phyloP scores from a whole-genome alignment of 2,113 vertebrate genomes.

The Chascanopsetta lugubris region DNA sequence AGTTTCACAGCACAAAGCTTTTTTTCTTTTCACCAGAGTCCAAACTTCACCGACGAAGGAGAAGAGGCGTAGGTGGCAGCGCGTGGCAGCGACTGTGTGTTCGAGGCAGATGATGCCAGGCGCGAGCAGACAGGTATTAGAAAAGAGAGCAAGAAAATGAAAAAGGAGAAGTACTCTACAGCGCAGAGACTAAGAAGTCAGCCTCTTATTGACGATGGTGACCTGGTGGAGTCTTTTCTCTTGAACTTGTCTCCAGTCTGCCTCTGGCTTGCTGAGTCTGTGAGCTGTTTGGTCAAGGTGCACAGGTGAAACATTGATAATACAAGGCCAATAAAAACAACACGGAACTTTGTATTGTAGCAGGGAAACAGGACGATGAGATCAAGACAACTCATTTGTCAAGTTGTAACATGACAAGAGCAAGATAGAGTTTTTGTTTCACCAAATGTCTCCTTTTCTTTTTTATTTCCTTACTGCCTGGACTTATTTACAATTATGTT shows the following conservation, averaged over 20 bases:
- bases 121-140: not conserved
- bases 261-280: not conserved
- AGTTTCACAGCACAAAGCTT: not conserved
- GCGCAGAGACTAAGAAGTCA: not conserved
- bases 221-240: not conserved
- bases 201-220: not conserved
- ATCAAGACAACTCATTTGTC: not conserved
- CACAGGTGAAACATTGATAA: not conserved
- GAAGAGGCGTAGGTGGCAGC: not conserved
- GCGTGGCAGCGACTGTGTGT: not conserved
- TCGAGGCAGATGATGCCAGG: not conserved
- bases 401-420: not conserved
- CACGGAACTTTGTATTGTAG: not conserved
- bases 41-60: not conserved
- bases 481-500: too few species aligned
- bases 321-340: not conserved
- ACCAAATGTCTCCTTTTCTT: too few species aligned
- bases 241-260: not conserved
- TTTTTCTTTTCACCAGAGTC: conserved; percentile 1
- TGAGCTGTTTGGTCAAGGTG: not conserved
- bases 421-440: not conserved
- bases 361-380: not conserved
- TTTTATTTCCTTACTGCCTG: too few species aligned
- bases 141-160: not conserved
- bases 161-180: not conserved